Conservation (phyloP, 2,113 vertebrate species). For the Mus pahari region DNA sequence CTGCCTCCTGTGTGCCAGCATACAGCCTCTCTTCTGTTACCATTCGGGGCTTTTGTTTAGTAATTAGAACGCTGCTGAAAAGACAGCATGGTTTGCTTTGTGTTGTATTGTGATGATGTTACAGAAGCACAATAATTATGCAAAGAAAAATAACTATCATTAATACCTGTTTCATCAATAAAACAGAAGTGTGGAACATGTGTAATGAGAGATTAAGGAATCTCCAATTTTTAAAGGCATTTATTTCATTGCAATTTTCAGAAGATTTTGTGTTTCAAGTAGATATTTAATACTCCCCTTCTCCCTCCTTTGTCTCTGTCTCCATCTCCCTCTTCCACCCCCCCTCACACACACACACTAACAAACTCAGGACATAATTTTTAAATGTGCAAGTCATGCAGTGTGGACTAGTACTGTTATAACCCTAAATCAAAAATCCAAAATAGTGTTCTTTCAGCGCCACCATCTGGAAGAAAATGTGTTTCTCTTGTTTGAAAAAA, state of each 20-base stretch:
- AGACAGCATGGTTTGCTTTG: not conserved
- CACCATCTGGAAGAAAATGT: conserved; percentile 84
- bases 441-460: conserved; percentile 78
- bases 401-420: not conserved
- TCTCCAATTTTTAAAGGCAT: conserved; percentile 40
- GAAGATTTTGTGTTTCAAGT: conserved; percentile 26
- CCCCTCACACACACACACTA: not conserved
- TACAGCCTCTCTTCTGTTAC: not conserved
- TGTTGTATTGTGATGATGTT: conserved; percentile 1
- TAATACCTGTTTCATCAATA: conserved; percentile 41
- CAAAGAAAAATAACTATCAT: conserved; percentile 64
- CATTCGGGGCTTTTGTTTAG: not conserved
- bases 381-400: not conserved
- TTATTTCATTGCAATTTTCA: conserved; percentile 63
- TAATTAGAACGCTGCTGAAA: not conserved
- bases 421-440: not conserved
- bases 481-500: not conserved
- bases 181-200: conserved; percentile 43
- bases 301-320: not conserved
- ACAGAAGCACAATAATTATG: conserved; percentile 54
- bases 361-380: conserved; percentile 51
- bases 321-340: not conserved
- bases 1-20: not conserved
- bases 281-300: not conserved
- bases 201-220: not conserved